Evolutionary conservation across 2,797 vertebrate species (phyloP).

Genomic region (Microctenopoma stevenorrisi): DNA sequence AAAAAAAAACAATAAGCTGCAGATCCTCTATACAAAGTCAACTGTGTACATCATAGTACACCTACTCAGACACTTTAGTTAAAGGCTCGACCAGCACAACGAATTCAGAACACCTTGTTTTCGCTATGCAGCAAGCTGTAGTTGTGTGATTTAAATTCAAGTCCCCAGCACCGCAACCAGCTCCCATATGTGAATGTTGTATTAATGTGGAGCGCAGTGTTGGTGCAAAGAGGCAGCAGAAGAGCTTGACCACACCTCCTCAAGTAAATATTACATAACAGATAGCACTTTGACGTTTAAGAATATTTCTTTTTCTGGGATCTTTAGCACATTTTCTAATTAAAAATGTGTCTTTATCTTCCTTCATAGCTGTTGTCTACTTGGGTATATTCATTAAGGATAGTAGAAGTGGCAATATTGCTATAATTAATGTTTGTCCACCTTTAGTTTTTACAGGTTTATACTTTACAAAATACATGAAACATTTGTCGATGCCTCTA

Average conservation of each 20-base stretch:
- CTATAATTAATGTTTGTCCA: too few species aligned
- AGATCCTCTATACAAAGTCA: slow-evolving; percentile 49
- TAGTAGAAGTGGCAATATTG: too few species aligned
- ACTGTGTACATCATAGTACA: slow-evolving; percentile 49
- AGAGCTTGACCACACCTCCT: neutral
- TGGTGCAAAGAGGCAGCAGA: slow-evolving; percentile 16
- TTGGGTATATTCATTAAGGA: too few species aligned
- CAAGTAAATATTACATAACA: slow-evolving; percentile 8
- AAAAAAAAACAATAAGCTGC: slow-evolving; percentile 57
- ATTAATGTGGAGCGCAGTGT: slow-evolving; percentile 28
- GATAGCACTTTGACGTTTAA: neutral
- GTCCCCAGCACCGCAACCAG: slow-evolving; percentile 12
- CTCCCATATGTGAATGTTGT: slow-evolving; percentile 21
- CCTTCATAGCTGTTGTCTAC: too few species aligned
- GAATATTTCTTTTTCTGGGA: neutral
- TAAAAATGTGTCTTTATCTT: neutral
- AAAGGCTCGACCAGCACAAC: slow-evolving; percentile 15
- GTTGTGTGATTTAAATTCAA: slow-evolving; percentile 42
- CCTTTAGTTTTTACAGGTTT: too few species aligned
- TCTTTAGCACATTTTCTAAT: too few species aligned
- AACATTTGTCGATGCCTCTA: neutral
- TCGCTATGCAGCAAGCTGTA: slow-evolving; percentile 29
- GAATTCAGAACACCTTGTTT: slow-evolving; percentile 35
- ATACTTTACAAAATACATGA: too few species aligned
- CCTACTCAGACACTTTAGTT: slow-evolving; percentile 28